Base-by-base conservation (phyloP, 1,140 invertebrate species). In the Ooceraea biroi region DNA sequence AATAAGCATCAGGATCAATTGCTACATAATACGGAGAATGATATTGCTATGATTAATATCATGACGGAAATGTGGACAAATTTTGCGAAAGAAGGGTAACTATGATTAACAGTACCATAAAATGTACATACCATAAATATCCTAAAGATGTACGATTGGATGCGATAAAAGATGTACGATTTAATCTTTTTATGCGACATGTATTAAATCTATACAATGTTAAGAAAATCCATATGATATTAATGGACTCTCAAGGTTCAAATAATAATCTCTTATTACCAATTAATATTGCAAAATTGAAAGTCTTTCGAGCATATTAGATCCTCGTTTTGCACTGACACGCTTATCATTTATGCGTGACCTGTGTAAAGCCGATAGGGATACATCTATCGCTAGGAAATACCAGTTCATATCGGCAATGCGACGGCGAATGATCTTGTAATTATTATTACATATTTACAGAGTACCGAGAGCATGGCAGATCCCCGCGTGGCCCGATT, bases 61-160 rank as follows among this genome's bases (percentile, higher is more conserved):
- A 92, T 95, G 91, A 94, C 93, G 0, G 90, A 94, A 77, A 87
- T 95, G 72, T 95, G 91, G 92, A 76, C 92, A 1, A 95, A 87
- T 82, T 95, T 95, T 72, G 91, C 93, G 0, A 92, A 76, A 82
- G 90, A 89, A 4, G 95, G 95, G 94, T 95, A 92, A 90, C 44
- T 78, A 55, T 25, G 25, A 69, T 57, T n/a, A 44, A 69, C 12
- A 36, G n/a, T 11, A 41, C 41, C 25, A 36, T 7, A n/a, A n/a
- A n/a, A 46, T 25, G 12, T 46, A 17, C 1, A 68, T 25, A 48
- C 12, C 3, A 25, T n/a, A n/a, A n/a, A n/a, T n/a, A n/a, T n/a
- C n/a, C n/a, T n/a, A n/a, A n/a, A n/a, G n/a, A n/a, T n/a, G n/a
- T n/a, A n/a, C n/a, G n/a, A n/a, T n/a, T n/a, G n/a, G n/a, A n/a